Percentiles rank a stretch among this genome's conserved stretches.
Evolutionary conservation across 2,888 invertebrate species (phyloP).

Genomic region (Tetranychus truncatus): DNA sequence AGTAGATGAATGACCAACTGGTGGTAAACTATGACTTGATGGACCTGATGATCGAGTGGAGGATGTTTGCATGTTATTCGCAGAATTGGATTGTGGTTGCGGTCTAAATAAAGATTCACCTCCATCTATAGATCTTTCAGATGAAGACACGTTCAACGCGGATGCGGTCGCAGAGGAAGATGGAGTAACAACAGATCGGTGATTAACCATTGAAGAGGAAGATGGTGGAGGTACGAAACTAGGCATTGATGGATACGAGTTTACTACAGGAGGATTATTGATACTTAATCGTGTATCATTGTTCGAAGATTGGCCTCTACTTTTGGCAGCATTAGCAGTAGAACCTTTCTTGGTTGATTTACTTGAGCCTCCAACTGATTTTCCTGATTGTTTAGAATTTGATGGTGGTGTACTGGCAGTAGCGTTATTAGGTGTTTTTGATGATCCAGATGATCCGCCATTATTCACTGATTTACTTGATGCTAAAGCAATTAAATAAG

Average conservation of each 20-base stretch:
- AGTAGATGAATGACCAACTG: background rate
- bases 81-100: background rate
- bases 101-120: background rate
- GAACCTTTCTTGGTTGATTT: background rate
- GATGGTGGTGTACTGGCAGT: background rate
- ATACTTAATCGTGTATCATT: background rate
- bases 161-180: background rate
- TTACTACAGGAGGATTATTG: background rate
- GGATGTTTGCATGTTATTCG: background rate
- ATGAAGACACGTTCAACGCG: background rate
- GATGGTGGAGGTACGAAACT: background rate
- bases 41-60: background rate
- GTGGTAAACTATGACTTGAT: background rate
- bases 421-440: background rate
- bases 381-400: background rate
- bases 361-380: background rate
- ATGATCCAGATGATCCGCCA: background rate
- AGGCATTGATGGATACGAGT: background rate
- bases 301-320: background rate
- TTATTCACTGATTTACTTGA: background rate
- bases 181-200: background rate
- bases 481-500: background rate
- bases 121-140: background rate
- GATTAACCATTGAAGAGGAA: background rate
- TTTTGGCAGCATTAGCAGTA: background rate